Evolutionary conservation across 2,888 invertebrate species (phyloP), one percentile per base, ranked within the genome.

Genomic region (Noctua comes): DNA sequence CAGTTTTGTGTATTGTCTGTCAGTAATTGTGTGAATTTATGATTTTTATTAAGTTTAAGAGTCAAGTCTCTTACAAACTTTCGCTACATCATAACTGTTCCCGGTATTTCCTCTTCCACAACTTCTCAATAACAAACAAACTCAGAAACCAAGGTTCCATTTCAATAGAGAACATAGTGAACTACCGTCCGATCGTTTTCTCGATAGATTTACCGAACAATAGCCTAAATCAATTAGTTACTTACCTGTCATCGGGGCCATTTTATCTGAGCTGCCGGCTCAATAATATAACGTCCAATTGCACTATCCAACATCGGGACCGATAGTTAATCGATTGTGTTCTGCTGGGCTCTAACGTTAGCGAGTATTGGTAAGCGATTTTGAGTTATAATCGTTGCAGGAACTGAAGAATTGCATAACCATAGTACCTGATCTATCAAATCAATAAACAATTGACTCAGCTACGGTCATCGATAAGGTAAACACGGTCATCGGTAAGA

Each of bases 221-320:
- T 74, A 36, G 74, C 65, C n/a, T 51, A 80, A 80, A 79, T 75
- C 77, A 78, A 82, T 86, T 84, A 78, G 80, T 88, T 86, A 80
- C 79, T 82, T 81, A 86, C 83, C 84, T 88, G 83, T 88, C 86
- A 87, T 83, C 81, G 27, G 73, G 76, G 51, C 80, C 73, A 78
- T 82, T 78, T 86, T 87, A 86, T 86, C 79, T 83, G 73, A 86
- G 82, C 77, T 82, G 78, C 83, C 62, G 70, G 71, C 71, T 82
- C 77, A 88, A 87, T 90, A 91, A 90, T 91, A 89, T 88, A 89
- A 88, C 86, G 86, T 88, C 86, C 88, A 88, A 91, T 91, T 89
- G 88, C 88, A 89, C 90, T 91, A 90, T 89, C 88, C 88, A 88
- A 88, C 86, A 89, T 91, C 88, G 76, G 83, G 83, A 87, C 83